Evolutionary conservation across 2,888 invertebrate species (phyloP).

Genomic region (Chymomyza amoena): DNA sequence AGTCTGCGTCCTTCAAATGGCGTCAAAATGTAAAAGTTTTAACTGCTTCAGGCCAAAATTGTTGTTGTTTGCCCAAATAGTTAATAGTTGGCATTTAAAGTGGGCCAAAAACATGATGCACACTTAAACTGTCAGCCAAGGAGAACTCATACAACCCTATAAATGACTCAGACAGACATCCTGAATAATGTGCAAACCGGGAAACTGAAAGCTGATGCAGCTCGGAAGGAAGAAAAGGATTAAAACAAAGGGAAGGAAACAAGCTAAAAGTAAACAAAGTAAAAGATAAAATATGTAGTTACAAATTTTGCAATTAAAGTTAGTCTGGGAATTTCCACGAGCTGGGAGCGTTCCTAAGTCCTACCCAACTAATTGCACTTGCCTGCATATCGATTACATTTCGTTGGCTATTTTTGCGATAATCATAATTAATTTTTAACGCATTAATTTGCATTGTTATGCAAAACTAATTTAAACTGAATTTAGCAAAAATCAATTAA

Average conservation of each 20-base stretch:
- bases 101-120: background rate
- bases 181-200: background rate
- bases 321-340: slow-evolving; percentile 15
- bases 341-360: no score
- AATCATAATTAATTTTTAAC: background rate
- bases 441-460: background rate
- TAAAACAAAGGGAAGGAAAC: slow-evolving; percentile 12
- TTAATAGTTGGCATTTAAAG: background rate
- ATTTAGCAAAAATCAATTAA: background rate
- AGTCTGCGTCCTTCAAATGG: background rate
- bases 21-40: background rate
- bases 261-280: slow-evolving; percentile 25
- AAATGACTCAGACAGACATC: background rate
- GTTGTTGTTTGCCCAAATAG: background rate
- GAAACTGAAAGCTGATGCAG: background rate
- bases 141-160: no score
- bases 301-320: slow-evolving; percentile 70
- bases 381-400: background rate
- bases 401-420: background rate
- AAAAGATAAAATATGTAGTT: slow-evolving; percentile 45
- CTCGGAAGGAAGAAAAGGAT: slow-evolving; percentile 4
- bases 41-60: background rate
- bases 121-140: background rate
- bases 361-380: background rate
- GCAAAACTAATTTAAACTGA: background rate